A percentile compares a stretch with the other conserved stretches of the same genome.
Evolutionary conservation across 2,113 vertebrate species (phyloP).

Genomic region (Clarias gariepinus): DNA sequence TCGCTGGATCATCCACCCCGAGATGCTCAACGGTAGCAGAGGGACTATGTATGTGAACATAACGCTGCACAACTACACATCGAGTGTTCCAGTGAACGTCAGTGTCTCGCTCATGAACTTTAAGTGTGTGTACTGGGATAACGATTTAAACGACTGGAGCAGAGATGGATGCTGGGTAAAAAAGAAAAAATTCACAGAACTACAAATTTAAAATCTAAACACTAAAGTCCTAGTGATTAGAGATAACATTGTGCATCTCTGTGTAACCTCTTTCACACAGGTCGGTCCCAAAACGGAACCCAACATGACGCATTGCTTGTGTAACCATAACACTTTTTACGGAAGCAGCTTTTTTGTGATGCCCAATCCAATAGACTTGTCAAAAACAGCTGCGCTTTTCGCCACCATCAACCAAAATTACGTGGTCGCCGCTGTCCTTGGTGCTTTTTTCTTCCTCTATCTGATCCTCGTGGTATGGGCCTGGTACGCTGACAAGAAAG

Average conservation of each 20-base stretch:
- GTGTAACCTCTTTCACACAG: slow-evolving; percentile 57
- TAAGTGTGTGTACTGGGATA: slow-evolving; percentile 75
- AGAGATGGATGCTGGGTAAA: slow-evolving; percentile 69
- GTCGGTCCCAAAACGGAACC: slow-evolving; percentile 70
- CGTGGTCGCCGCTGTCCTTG: slow-evolving; percentile 75
- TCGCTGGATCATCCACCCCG: slow-evolving; percentile 72
- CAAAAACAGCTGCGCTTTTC: slow-evolving; percentile 70
- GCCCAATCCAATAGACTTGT: slow-evolving; percentile 76
- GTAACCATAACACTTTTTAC: slow-evolving; percentile 80
- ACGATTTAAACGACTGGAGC: slow-evolving; percentile 54
- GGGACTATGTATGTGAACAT: slow-evolving; percentile 66
- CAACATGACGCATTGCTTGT: slow-evolving; percentile 74
- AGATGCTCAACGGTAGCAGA: slow-evolving; percentile 55
- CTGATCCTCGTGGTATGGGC: slow-evolving; percentile 74
- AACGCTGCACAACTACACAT: slow-evolving; percentile 50
- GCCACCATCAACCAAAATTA: slow-evolving; percentile 72
- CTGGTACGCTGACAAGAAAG: slow-evolving; percentile 73
- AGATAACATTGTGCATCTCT: neutral
- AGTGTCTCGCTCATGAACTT: slow-evolving; percentile 55
- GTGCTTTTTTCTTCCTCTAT: slow-evolving; percentile 74
- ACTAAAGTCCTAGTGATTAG: neutral
- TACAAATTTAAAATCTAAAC: neutral
- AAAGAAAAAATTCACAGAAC: neutral
- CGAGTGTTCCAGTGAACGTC: slow-evolving; percentile 48
- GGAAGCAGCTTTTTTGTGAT: slow-evolving; percentile 78